phyloP scores from a whole-genome alignment of 2,888 invertebrate species.

The Cryptocheilus praepositus region DNA sequence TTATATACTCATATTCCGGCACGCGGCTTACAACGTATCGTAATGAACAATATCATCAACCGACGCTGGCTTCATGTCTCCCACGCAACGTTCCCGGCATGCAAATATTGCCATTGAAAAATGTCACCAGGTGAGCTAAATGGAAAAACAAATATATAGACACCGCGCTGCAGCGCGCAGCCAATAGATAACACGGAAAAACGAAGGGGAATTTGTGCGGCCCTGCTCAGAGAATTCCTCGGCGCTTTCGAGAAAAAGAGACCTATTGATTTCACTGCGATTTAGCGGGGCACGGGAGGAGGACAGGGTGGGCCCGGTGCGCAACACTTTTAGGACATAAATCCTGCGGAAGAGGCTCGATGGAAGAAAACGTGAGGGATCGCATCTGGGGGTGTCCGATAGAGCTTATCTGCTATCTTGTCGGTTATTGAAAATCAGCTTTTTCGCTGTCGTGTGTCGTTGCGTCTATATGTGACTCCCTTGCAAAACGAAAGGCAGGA shows the following conservation, averaged over 20 bases:
- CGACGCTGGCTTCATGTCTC: no score
- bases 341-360: conserved; percentile 24
- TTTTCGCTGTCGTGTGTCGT: conserved; percentile 5
- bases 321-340: conserved; percentile 29
- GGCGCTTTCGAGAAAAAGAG: conserved; percentile 17
- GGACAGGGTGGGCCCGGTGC: conserved; percentile 30
- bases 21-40: no score
- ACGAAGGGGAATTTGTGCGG: no score
- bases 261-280: conserved; percentile 51
- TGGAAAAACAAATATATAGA: no score
- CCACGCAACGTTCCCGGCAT: no score
- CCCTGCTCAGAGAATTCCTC: conserved; percentile 15
- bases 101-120: no score
- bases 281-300: conserved; percentile 35
- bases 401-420: conserved; percentile 48
- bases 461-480: neutral
- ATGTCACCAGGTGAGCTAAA: no score
- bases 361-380: conserved; percentile 48
- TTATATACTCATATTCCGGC: no score
- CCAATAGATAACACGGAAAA: no score
- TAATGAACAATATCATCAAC: no score
- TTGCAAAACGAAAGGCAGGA: neutral
- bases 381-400: conserved; percentile 34
- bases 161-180: no score
- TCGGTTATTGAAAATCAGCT: conserved; percentile 52